Conservation (phyloP, 2,113 vertebrate genomes). For the Oreochromis spilurus region DNA sequence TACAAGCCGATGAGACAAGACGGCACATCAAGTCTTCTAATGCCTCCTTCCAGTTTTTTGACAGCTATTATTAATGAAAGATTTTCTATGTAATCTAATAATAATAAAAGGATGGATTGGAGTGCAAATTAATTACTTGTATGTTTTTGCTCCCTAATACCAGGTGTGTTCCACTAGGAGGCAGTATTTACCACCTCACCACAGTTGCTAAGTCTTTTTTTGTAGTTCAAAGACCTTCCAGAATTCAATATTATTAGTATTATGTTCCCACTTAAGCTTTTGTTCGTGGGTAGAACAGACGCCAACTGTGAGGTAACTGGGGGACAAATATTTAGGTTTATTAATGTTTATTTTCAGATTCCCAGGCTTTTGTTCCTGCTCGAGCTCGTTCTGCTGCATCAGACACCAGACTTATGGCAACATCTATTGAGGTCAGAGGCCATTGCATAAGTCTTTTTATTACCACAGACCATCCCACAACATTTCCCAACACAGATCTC, state of each 20-base stretch:
- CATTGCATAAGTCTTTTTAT: conserved; percentile 74
- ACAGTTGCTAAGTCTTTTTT: not conserved
- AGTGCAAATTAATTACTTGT: not conserved
- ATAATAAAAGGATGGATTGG: conserved; percentile 50
- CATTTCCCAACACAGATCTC: conserved; percentile 65
- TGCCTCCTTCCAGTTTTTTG: not conserved
- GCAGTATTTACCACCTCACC: not conserved
- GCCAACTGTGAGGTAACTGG: not conserved
- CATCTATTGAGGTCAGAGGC: conserved; percentile 11
- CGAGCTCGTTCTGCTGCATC: not conserved
- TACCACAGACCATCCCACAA: conserved; percentile 70
- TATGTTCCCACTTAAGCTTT: not conserved
- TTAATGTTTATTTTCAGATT: not conserved
- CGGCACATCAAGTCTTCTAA: not conserved
- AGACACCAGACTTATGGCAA: not conserved
- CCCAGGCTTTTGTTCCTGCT: not conserved
- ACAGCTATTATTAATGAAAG: not conserved
- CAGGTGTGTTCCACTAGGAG: conserved; percentile 11
- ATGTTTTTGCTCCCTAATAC: not conserved
- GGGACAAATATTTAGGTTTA: not conserved
- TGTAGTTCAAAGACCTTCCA: not conserved
- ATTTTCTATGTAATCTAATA: conserved; percentile 52
- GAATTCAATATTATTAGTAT: not conserved
- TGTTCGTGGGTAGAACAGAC: not conserved
- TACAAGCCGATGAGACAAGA: conserved; percentile 10